Percentiles rank a stretch among this genome's conserved stretches.
phyloP scores from a whole-genome alignment of 2,113 vertebrate species.

The Myotis davidii region DNA sequence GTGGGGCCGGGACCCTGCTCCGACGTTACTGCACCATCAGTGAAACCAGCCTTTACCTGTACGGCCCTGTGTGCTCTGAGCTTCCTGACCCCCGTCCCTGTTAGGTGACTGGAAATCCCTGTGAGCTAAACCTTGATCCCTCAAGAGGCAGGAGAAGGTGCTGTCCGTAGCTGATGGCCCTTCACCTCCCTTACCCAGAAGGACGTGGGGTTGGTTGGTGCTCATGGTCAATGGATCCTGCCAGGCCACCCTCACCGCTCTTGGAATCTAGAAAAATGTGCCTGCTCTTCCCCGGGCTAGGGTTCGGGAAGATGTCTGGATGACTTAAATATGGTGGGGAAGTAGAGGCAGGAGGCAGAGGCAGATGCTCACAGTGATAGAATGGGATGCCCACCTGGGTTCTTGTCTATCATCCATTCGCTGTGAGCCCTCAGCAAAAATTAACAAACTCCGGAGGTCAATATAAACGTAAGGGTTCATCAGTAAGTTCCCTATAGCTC shows the following conservation, averaged over 20 bases:
- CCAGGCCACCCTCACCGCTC: background rate
- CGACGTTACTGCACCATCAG: background rate
- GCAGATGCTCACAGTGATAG: rapidly evolving
- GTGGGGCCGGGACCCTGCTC: background rate
- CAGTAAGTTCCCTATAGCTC: background rate
- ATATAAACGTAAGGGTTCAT: background rate
- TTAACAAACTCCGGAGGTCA: background rate
- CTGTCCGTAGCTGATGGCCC: rapidly evolving
- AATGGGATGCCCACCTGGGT: no score
- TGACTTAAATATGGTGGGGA: background rate
- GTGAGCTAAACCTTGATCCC: background rate
- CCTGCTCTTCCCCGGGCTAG: background rate
- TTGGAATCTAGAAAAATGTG: background rate
- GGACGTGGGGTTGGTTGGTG: background rate
- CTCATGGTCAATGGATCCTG: background rate
- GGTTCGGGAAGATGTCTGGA: background rate
- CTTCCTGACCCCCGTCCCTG: background rate
- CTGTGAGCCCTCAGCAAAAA: background rate
- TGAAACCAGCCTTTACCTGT: rapidly evolving
- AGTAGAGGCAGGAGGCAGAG: background rate
- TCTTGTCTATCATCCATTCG: background rate
- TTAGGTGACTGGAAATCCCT: background rate
- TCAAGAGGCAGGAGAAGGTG: background rate
- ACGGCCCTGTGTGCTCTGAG: background rate
- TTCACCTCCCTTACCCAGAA: background rate